Evolutionary conservation across 2,797 vertebrate genomes (phyloP).

Genomic region (Erethizon dorsatum): DNA sequence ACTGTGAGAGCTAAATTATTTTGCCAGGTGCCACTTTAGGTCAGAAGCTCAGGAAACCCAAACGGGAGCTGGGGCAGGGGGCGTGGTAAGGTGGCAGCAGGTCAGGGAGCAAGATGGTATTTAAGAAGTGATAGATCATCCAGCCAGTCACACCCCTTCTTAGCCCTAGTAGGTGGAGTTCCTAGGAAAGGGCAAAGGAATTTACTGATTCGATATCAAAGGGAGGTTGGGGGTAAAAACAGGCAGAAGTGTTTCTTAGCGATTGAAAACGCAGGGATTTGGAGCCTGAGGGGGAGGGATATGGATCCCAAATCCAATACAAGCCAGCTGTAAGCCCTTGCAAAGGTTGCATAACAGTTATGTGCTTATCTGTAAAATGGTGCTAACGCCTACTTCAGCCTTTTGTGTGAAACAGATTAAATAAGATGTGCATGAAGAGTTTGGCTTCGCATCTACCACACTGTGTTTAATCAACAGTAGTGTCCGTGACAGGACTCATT

Average conservation of each 20-base stretch:
- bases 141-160: not conserved
- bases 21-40: conserved; percentile 71
- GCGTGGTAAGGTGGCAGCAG: not conserved
- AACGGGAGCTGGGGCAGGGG: not conserved
- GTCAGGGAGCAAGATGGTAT: not conserved
- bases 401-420: conserved; percentile 57
- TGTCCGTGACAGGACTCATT: not conserved
- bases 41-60: conserved; percentile 65
- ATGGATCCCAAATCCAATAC: not conserved
- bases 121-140: conserved; percentile 26
- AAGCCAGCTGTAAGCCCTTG: not conserved
- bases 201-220: too few species aligned
- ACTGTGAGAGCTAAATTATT: conserved; percentile 76
- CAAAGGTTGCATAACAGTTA: conserved; percentile 3
- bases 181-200: not conserved
- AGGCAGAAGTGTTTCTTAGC: not conserved
- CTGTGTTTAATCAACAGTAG: not conserved
- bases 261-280: not conserved
- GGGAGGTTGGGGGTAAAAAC: not conserved
- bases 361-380: conserved; percentile 57
- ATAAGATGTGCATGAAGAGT: not conserved
- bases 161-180: not conserved
- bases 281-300: not conserved
- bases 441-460: not conserved
- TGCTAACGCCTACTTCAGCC: conserved; percentile 19